Evolutionary conservation across 2,797 vertebrate genomes (phyloP).

Genomic region (Psittacula derbiana): DNA sequence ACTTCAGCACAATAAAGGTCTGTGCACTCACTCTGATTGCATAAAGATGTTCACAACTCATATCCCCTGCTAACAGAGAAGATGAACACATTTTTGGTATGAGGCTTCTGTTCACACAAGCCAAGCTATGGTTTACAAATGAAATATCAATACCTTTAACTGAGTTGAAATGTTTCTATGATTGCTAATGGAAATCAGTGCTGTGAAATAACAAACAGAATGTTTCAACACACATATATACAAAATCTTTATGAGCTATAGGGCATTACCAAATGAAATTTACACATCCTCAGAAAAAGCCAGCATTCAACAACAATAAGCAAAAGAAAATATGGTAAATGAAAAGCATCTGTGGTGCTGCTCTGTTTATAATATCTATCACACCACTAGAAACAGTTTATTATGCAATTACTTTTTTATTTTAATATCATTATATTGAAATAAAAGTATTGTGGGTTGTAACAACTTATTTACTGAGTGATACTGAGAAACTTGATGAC

Average conservation of each 20-base stretch:
- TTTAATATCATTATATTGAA: neutral
- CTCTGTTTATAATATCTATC: neutral
- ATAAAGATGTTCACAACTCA: neutral
- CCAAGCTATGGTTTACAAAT: conserved; percentile 45
- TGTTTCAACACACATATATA: neutral
- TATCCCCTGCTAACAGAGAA: neutral
- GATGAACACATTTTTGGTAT: neutral
- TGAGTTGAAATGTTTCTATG: conserved; percentile 27
- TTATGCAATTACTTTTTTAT: neutral
- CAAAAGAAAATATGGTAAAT: conserved; percentile 8
- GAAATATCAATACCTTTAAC: conserved; percentile 31
- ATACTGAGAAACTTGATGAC: neutral
- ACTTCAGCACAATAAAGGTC: conserved; percentile 29
- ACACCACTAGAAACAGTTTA: neutral
- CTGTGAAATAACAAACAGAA: conserved; percentile 34
- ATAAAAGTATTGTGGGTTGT: neutral
- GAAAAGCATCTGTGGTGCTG: neutral
- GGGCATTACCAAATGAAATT: neutral
- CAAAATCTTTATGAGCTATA: neutral
- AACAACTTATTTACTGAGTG: neutral
- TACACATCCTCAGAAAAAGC: neutral
- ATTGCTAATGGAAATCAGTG: conserved; percentile 31
- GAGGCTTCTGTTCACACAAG: conserved; percentile 15
- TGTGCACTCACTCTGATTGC: neutral
- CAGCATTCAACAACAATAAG: neutral